A percentile compares a stretch with the other conserved stretches of the same genome.
phyloP scores from a whole-genome alignment of 2,797 vertebrate genomes.

The Alfaro cultratus region DNA sequence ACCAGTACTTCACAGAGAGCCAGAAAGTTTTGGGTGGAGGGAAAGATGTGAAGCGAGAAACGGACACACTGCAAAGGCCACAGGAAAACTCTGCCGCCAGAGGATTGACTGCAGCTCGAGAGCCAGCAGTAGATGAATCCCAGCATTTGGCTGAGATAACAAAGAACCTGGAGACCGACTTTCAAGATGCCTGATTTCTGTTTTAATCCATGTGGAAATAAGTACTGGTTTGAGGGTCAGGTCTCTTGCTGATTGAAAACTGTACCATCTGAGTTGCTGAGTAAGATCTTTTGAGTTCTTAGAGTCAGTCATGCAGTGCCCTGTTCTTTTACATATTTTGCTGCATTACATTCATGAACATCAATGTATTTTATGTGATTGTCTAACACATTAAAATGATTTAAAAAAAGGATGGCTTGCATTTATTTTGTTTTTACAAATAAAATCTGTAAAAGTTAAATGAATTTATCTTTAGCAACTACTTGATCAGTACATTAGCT shows the following conservation, averaged over 20 bases:
- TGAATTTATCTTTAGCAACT: background rate
- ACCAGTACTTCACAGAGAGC: constrained; percentile 97
- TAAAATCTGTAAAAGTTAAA: background rate
- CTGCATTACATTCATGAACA: background rate
- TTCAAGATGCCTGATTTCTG: constrained; percentile 75
- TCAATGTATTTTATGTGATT: background rate
- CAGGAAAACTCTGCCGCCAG: constrained; percentile 55
- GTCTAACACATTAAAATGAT: background rate
- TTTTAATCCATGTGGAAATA: constrained; percentile 12
- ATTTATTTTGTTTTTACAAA: background rate
- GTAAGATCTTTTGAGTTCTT: background rate
- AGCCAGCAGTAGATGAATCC: constrained; percentile 53
- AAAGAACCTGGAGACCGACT: constrained; percentile 88
- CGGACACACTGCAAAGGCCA: constrained; percentile 62
- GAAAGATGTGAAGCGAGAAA: constrained; percentile 87
- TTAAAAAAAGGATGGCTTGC: background rate
- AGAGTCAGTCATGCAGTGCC: background rate
- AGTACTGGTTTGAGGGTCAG: background rate
- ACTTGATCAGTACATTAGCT: background rate
- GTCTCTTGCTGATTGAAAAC: background rate
- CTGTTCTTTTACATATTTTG: background rate
- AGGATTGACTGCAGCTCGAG: constrained; percentile 33
- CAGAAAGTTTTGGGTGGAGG: constrained; percentile 85
- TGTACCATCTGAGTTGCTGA: constrained; percentile 12
- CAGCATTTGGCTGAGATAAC: constrained; percentile 68